These are phyloP conservation scores for Hemiprocne comata DNA, from an alignment of 2,113 vertebrate genomes.

Conservation along the genomic window DNA sequence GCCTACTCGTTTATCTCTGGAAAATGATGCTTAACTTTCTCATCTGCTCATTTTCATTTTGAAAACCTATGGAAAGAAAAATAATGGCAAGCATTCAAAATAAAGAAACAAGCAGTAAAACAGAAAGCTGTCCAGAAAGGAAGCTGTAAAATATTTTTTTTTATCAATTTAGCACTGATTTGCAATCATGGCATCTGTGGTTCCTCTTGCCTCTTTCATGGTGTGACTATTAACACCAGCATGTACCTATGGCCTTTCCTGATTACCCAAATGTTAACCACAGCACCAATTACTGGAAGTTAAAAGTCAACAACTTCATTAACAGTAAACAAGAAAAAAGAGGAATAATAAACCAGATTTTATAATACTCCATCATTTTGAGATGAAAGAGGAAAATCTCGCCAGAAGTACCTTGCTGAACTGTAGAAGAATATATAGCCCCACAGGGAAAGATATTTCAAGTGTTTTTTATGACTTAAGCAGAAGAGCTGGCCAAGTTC, in stretches of 20 bases:
- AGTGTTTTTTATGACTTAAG: constrained; percentile 19
- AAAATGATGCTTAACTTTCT: not conserved
- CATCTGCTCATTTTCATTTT: constrained; percentile 12
- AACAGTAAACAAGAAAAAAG: not conserved
- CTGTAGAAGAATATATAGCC: constrained; percentile 29
- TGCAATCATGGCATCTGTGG: constrained; percentile 3
- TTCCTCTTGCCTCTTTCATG: not conserved
- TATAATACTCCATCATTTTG: constrained; percentile 6
- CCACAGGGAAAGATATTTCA: not conserved
- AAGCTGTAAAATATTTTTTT: constrained; percentile 15
- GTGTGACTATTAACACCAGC: not conserved
- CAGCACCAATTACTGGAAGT: not conserved
- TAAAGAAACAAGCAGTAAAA: not conserved
- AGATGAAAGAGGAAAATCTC: constrained; percentile 10
- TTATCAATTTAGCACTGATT: constrained; percentile 30
- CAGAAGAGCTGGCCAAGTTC: not conserved
- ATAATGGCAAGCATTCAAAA: not conserved
- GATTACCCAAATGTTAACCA: not conserved
- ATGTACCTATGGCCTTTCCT: not conserved
- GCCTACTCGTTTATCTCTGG: not conserved
- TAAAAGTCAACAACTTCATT: not conserved
- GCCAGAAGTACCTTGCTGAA: constrained; percentile 6
- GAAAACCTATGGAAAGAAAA: not conserved
- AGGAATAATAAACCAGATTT: not conserved
- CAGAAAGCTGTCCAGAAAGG: not conserved